A percentile compares a stretch with the other conserved stretches of the same genome.
phyloP scores from a whole-genome alignment of 2,888 invertebrate genomes.

The Diaprepes abbreviatus region DNA sequence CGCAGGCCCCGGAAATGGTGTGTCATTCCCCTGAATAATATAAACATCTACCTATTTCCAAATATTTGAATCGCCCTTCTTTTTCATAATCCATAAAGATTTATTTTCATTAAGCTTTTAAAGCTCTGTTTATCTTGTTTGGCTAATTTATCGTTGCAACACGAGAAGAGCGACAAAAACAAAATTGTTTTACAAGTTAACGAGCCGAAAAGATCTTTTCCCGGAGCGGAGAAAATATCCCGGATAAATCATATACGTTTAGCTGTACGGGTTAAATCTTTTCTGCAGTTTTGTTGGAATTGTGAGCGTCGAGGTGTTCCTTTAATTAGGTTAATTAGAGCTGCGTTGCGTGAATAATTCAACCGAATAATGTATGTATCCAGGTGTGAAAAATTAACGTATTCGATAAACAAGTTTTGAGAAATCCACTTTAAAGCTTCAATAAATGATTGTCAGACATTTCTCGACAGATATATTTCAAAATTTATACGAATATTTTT shows the following conservation, averaged over 20 bases:
- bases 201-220: not conserved
- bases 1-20: too few species aligned
- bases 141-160: not conserved
- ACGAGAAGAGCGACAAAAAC: not conserved
- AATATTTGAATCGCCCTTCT: too few species aligned
- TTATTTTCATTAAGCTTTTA: not conserved
- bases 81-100: not conserved
- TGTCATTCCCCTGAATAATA: too few species aligned
- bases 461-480: too few species aligned
- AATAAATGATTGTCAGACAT: too few species aligned
- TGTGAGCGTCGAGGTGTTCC: not conserved
- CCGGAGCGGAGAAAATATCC: not conserved
- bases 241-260: not conserved
- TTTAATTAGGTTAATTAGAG: not conserved
- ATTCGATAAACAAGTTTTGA: too few species aligned
- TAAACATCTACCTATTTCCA: too few species aligned
- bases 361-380: too few species aligned
- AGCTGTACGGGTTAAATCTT: not conserved
- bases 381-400: too few species aligned
- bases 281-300: not conserved
- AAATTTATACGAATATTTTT: too few species aligned
- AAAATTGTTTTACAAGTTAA: conserved; percentile 9
- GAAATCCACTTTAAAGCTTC: too few species aligned
- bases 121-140: not conserved
- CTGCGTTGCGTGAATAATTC: not conserved